phyloP scores from a whole-genome alignment of 1,140 invertebrate genomes.

The Brachionus rotundiformis region DNA sequence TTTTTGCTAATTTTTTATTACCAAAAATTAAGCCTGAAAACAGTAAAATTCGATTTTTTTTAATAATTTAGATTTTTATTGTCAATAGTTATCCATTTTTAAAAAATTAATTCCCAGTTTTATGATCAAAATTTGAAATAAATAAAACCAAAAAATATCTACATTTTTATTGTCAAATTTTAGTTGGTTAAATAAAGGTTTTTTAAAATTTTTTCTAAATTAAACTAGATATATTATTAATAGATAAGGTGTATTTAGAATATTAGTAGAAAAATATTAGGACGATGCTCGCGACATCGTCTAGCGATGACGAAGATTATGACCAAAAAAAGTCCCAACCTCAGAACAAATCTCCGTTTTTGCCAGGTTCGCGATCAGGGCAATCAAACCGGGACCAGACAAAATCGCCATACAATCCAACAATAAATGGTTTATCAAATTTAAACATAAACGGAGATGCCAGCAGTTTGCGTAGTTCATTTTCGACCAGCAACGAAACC shows the following conservation, averaged over 20 bases:
- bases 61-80: no score
- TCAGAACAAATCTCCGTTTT: constrained; percentile 19
- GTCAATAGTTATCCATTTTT: no score
- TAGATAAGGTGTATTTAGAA: not conserved
- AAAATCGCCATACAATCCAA: not conserved
- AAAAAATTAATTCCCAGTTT: no score
- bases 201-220: not conserved
- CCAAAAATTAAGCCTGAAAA: no score
- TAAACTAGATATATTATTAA: constrained; percentile 5
- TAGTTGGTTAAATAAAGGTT: no score
- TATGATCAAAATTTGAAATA: no score
- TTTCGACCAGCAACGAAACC: constrained; percentile 7
- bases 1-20: no score
- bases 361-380: not conserved
- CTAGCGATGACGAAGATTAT: constrained; percentile 46
- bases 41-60: no score
- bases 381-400: constrained; percentile 16
- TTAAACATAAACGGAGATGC: constrained; percentile 4
- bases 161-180: no score
- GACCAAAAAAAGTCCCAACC: constrained; percentile 12
- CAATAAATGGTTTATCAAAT: constrained; percentile 26
- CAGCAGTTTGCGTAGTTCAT: not conserved
- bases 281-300: constrained; percentile 50
- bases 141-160: no score
- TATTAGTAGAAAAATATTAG: not conserved